Base-by-base conservation (phyloP, 2,888 invertebrate species). In the Erebia palarica region DNA sequence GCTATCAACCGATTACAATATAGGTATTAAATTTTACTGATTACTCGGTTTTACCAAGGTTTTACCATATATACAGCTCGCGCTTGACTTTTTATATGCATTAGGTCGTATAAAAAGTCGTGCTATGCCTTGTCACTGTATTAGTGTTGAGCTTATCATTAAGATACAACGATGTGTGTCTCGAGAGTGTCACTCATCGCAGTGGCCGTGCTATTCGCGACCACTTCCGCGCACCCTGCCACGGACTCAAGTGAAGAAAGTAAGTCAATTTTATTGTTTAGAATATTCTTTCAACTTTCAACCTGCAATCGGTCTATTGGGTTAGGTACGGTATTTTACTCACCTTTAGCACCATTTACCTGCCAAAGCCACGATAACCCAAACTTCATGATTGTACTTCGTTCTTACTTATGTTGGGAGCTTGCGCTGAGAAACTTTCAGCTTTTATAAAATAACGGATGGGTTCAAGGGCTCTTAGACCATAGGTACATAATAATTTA, bases 61-160 rank as follows among this genome's bases (percentile, higher is more conserved):
- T 47, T 2, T n/a, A 2, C 27, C 42, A 18, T 47, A 36, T 36
- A 7, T 63, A 14, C 61, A 18, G 18, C 47, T 63, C 65, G 44
- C 55, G 55, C 65, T 65, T 57, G 44, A 21, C 65, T 44, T 63
- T 36, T 18, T 42, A 18, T 10, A 57, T 18, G 57, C 57, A 44
- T 44, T 47, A 47, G 44, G 18, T 42, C n/a, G 13, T 65, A 65
- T 65, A 65, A 65, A 65, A 18, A 57, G 36, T 42, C 14, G 65
- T 57, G 14, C 5, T 0, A 10, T 57, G 13, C 11, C 47, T 4
- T 21, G 18, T 16, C 42, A 57, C 57, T 18, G 27, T 21, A 44
- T 42, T 65, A 65, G 65, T 65, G 42, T 65, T 3, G n/a, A 21
- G 21, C n/a, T 65, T 57, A 65, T 55, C 55, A 65, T 18, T 57